phyloP scores from a whole-genome alignment of 2,797 vertebrate species.

The Lacerta bilineata region DNA sequence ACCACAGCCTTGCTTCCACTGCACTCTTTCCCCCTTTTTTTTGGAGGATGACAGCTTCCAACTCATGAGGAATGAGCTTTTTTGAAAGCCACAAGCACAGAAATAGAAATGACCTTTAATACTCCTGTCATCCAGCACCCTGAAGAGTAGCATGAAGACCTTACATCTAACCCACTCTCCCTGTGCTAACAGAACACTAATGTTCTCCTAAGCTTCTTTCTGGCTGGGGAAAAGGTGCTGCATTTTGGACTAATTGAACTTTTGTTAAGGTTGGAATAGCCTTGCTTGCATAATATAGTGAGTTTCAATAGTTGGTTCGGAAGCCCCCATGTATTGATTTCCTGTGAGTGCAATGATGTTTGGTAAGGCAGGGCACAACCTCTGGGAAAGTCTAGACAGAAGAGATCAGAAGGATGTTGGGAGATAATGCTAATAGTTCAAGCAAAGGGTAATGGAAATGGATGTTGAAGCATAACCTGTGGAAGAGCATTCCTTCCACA shows the following conservation, averaged over 20 bases:
- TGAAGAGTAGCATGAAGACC: not conserved
- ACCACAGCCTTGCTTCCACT: not conserved
- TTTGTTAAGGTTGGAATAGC: fast-evolving
- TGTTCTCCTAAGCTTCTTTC: not conserved
- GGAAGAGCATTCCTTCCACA: conserved; percentile 27
- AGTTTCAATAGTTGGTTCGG: not conserved
- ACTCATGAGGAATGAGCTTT: conserved; percentile 62
- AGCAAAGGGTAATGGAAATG: conserved; percentile 38
- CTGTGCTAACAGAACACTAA: not conserved
- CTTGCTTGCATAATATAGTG: fast-evolving
- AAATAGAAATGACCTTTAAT: conserved; percentile 52
- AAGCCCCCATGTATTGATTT: conserved; percentile 5
- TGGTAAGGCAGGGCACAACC: not conserved
- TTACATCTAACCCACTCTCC: not conserved
- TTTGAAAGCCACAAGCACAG: conserved; percentile 58
- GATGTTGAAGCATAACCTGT: conserved; percentile 20
- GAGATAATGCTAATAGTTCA: conserved; percentile 26
- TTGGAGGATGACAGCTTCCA: conserved; percentile 50
- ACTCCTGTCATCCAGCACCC: not conserved
- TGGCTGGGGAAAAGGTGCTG: not conserved
- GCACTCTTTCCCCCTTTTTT: conserved; percentile 3
- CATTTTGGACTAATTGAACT: conserved; percentile 2
- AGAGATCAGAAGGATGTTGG: not conserved
- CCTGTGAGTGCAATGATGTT: not conserved
- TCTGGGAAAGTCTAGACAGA: not conserved